phyloP scores from a whole-genome alignment of 2,888 invertebrate species.

The Parthenolecanium corni region DNA sequence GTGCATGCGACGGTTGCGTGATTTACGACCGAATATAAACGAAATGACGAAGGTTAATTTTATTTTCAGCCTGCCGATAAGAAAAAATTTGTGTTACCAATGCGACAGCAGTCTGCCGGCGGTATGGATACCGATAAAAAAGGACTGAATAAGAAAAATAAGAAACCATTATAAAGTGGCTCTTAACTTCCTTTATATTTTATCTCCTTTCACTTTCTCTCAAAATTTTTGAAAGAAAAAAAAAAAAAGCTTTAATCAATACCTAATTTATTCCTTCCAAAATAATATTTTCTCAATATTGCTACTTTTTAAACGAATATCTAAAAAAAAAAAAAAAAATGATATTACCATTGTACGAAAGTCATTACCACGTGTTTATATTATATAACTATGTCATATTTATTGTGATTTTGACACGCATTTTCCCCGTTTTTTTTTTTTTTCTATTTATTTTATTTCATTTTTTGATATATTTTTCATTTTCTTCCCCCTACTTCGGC shows the following conservation, averaged over 20 bases:
- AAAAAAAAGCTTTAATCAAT: neutral
- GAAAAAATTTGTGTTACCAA: slow-evolving; percentile 26
- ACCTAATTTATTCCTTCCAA: neutral
- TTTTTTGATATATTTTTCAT: no score
- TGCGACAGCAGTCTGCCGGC: slow-evolving; percentile 19
- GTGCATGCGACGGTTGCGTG: no score
- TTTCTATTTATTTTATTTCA: no score
- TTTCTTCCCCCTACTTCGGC: no score
- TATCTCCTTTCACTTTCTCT: neutral
- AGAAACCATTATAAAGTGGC: slow-evolving; percentile 17
- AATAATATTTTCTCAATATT: neutral
- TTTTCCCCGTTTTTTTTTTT: no score
- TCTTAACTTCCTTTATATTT: neutral
- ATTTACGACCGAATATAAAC: neutral
- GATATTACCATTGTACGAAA: no score
- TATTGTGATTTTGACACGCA: no score
- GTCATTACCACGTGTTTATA: no score
- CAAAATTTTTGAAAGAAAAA: neutral
- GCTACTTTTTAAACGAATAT: neutral
- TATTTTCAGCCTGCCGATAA: slow-evolving; percentile 25
- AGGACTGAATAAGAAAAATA: slow-evolving; percentile 21
- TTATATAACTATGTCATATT: no score
- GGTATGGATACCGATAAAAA: slow-evolving; percentile 17
- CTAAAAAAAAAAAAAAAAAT: no score
- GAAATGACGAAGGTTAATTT: neutral